Evolutionary conservation across 2,888 invertebrate genomes (phyloP), one percentile per base, ranked within the genome.

Genomic region (Agrilus mali): DNA sequence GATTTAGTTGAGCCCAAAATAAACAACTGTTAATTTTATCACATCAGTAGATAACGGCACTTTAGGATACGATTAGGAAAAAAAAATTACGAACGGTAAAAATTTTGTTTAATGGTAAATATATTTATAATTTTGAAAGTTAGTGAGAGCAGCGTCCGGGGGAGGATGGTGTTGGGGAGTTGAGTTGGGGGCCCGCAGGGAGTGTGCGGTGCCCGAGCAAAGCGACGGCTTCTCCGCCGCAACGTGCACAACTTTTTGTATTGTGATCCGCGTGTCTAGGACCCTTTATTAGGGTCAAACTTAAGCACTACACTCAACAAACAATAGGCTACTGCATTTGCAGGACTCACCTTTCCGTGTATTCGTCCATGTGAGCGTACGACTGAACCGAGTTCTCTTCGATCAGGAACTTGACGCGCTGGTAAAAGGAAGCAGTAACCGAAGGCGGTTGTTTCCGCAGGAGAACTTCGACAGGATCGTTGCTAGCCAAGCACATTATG

Each of bases 381-480:
- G 90, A 93, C 71, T 99, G 98, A 47, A 97, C 95, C 51, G 94
- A 94, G 69, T 95, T 93, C 68, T 96, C 94, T 72, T 97, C 96
- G 53, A 98, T 92, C 55, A 98, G 81, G 72, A 98, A 99, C 66
- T 92, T 89, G 68, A 96, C 94, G 44, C 95, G 79, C 65, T 97
- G 94, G 66, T 93, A 94, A 74, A 98, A 98, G 31, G 94, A 93
- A 3, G 95, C 94, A 17, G 95, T 95, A 55, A 93, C 92, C 35
- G 90, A 89, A 3, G 95, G 94, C 2, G 96, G 93, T 60, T 96
- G 94, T 68, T 96, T 95, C 42, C 95, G 78, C 7, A 96, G 78
- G 31, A 98, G 76, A 13, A 98, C 95, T 66, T 96, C 95, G 14
- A 92, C 88, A 0, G 98, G 98, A 65, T 96, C 93, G 61, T 93